These are phyloP conservation scores for Drosophila helvetica DNA, from an alignment of 2,888 invertebrate genomes.

Conservation along the genomic window DNA sequence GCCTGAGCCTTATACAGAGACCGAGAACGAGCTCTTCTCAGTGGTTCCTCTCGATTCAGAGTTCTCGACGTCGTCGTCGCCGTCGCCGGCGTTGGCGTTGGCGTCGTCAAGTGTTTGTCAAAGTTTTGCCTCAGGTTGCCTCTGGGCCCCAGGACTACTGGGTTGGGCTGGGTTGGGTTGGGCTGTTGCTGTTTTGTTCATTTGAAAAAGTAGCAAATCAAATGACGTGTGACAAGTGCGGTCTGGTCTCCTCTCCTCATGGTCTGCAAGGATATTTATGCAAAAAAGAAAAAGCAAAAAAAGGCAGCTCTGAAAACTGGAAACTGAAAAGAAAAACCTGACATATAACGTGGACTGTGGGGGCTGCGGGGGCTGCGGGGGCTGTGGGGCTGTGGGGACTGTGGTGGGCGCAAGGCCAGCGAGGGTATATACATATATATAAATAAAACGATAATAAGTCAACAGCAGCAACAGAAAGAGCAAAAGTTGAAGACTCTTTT, in stretches of 20 bases:
- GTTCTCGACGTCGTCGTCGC: slow-evolving; percentile 30
- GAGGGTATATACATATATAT: not conserved
- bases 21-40: slow-evolving; percentile 27
- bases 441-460: slow-evolving; percentile 35
- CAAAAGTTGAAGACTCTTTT: not conserved
- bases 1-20: not conserved
- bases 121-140: slow-evolving; percentile 66
- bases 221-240: slow-evolving; percentile 71
- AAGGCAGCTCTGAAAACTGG: slow-evolving; percentile 13
- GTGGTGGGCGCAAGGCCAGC: slow-evolving; percentile 10
- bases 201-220: slow-evolving; percentile 67
- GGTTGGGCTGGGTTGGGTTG: not conserved
- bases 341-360: slow-evolving; percentile 10
- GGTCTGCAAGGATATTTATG: slow-evolving; percentile 51
- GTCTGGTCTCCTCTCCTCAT: slow-evolving; percentile 7
- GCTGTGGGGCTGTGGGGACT: too few relatives aligned
- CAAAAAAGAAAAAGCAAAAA: too few relatives aligned
- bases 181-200: slow-evolving; percentile 47
- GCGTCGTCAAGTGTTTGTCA: slow-evolving; percentile 69
- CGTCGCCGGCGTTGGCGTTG: slow-evolving; percentile 8
- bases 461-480: slow-evolving; percentile 5
- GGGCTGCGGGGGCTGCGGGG: too few relatives aligned
- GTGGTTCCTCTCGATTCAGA: slow-evolving; percentile 36
- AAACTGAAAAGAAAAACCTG: not conserved
- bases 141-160: slow-evolving; percentile 41